These are phyloP conservation scores for Notolabrus celidotus DNA, from an alignment of 2,797 vertebrate genomes.

Conservation along the genomic window DNA sequence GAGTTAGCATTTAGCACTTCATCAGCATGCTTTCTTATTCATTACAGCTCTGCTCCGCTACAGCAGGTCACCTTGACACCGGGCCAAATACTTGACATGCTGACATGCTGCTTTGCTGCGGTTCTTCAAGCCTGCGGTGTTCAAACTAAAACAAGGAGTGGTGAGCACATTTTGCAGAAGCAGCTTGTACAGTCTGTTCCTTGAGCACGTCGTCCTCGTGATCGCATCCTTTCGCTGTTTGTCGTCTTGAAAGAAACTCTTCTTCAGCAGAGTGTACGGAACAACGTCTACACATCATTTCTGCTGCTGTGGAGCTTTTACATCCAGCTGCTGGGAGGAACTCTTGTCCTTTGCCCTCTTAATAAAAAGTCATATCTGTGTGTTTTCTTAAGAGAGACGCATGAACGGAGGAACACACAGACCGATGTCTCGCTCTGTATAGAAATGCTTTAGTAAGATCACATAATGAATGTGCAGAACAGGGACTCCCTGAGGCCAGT, in stretches of 20 bases:
- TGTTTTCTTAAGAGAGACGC: slow-evolving; percentile 28
- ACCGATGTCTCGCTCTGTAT: slow-evolving; percentile 31
- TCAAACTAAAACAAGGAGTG: slow-evolving; percentile 21
- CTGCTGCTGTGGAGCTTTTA: slow-evolving; percentile 20
- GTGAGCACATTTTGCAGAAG: slow-evolving; percentile 22
- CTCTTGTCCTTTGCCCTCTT: slow-evolving; percentile 17
- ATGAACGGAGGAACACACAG: slow-evolving; percentile 31
- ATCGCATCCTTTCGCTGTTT: slow-evolving; percentile 22
- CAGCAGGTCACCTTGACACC: slow-evolving; percentile 61
- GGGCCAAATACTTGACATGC: slow-evolving; percentile 36
- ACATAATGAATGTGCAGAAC: slow-evolving; percentile 35
- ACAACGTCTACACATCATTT: slow-evolving; percentile 3
- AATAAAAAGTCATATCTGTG: slow-evolving; percentile 18
- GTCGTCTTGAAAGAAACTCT: slow-evolving; percentile 11
- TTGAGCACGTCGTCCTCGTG: slow-evolving; percentile 11
- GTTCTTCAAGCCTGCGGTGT: slow-evolving; percentile 19
- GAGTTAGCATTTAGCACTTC: neutral
- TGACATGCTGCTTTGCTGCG: slow-evolving; percentile 37
- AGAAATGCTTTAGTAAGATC: slow-evolving; percentile 52
- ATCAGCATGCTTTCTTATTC: slow-evolving; percentile 14
- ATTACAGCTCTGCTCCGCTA: slow-evolving; percentile 22
- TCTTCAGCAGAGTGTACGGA: neutral
- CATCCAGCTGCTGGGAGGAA: slow-evolving; percentile 9
- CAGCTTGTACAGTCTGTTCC: slow-evolving; percentile 16
- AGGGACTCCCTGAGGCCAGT: slow-evolving; percentile 45